Conservation (phyloP, 2,888 invertebrate genomes). For the Drosophila macrospina region DNA sequence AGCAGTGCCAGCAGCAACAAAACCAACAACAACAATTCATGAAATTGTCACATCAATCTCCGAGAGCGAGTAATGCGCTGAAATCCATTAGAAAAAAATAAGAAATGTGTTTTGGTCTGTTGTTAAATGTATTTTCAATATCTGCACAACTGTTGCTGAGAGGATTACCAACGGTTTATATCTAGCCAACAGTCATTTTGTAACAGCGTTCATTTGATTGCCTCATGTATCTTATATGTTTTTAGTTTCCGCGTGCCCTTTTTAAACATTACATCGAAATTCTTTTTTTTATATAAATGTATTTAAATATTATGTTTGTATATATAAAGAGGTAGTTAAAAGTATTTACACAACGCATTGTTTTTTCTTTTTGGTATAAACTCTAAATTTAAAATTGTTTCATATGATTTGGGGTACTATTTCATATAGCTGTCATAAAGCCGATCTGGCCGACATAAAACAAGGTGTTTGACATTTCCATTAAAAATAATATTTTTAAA, state of each 20-base stretch:
- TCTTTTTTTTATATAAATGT: too few species aligned
- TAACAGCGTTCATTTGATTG: not conserved
- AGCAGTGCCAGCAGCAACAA: constrained; percentile 20
- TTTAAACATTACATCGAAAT: not conserved
- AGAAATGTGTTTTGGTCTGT: constrained; percentile 26
- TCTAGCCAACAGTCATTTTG: not conserved
- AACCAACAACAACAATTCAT: constrained; percentile 12
- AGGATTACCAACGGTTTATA: constrained; percentile 2
- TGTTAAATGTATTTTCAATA: constrained; percentile 23
- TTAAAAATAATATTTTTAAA: not conserved
- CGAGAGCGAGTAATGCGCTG: not conserved
- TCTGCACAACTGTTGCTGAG: constrained; percentile 29
- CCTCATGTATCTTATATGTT: constrained; percentile 6
- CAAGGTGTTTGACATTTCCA: too few species aligned
- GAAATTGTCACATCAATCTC: constrained; percentile 18
- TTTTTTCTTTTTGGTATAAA: too few species aligned
- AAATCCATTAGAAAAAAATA: constrained; percentile 7
- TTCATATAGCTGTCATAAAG: not conserved
- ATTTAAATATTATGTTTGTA: too few species aligned
- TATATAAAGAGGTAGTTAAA: too few species aligned
- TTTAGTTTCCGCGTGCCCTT: constrained; percentile 1
- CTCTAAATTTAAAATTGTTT: too few species aligned
- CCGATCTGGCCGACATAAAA: not conserved
- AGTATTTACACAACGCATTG: too few species aligned
- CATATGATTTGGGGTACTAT: constrained; percentile 2